Evolutionary conservation across 2,888 invertebrate species (phyloP).

Genomic region (Melieria picta): DNA sequence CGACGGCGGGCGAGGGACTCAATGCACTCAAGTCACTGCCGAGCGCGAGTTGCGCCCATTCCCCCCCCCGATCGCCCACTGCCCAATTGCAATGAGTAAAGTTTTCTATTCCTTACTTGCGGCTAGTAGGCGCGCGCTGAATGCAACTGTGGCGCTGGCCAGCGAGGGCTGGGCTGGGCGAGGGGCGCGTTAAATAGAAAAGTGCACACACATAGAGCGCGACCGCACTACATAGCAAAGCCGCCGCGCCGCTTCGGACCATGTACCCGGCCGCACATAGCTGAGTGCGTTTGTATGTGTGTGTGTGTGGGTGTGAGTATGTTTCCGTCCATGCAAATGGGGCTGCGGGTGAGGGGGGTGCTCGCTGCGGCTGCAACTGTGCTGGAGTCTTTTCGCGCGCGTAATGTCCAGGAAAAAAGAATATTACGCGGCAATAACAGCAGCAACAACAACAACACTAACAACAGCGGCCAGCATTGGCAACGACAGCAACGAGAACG

Average conservation of each 20-base stretch:
- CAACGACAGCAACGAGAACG: conserved; percentile 28
- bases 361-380: background rate
- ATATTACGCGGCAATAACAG: conserved; percentile 20
- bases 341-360: conserved; percentile 15
- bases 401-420: conserved; percentile 29
- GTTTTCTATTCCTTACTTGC: too few species aligned
- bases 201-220: background rate
- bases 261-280: too few species aligned
- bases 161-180: too few species aligned
- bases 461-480: conserved; percentile 25
- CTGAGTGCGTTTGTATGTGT: background rate
- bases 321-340: background rate
- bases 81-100: too few species aligned
- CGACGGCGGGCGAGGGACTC: too few species aligned
- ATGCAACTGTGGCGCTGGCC: too few species aligned
- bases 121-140: too few species aligned
- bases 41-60: too few species aligned
- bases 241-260: too few species aligned
- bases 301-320: conserved; percentile 4
- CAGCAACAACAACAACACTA: background rate
- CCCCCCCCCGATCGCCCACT: too few species aligned
- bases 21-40: too few species aligned
- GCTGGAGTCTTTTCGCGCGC: conserved; percentile 24
- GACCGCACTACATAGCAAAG: too few species aligned
- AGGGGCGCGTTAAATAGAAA: background rate